Evolutionary conservation across 2,888 invertebrate genomes (phyloP).

Genomic region (Drosophila birchii): DNA sequence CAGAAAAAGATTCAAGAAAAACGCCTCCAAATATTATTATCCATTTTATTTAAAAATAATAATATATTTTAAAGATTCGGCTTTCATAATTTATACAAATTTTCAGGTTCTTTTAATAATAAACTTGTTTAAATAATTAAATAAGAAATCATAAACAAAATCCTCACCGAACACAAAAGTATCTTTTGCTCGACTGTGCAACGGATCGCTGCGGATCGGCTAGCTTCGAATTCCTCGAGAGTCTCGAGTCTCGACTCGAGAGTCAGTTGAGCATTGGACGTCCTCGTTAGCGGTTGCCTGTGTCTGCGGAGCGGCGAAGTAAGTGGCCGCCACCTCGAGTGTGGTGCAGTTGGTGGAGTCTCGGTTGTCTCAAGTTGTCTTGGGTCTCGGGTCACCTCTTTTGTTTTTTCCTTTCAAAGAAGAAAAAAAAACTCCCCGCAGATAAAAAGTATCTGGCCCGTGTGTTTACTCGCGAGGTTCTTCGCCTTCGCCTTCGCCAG

Average conservation of each 20-base stretch:
- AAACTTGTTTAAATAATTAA: not conserved
- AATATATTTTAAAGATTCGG: too few relatives aligned
- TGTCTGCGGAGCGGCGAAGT: slow-evolving; percentile 44
- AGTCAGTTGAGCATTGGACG: slow-evolving; percentile 83
- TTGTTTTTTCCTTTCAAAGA: slow-evolving; percentile 20
- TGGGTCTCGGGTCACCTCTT: slow-evolving; percentile 56
- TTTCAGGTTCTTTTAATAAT: not conserved
- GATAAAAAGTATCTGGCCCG: slow-evolving; percentile 69
- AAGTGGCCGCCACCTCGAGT: slow-evolving; percentile 34
- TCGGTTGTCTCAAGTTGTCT: slow-evolving; percentile 56
- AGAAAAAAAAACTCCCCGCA: slow-evolving; percentile 57
- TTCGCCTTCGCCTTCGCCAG: slow-evolving; percentile 73
- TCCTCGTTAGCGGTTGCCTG: slow-evolving; percentile 82
- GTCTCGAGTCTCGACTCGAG: slow-evolving; percentile 48
- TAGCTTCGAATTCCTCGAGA: slow-evolving; percentile 62
- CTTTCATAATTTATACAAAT: not conserved
- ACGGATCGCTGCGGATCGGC: slow-evolving; percentile 8
- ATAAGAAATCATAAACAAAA: not conserved
- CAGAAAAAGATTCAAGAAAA: not conserved
- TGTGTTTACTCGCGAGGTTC: slow-evolving; percentile 74
- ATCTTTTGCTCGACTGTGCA: slow-evolving; percentile 10
- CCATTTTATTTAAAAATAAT: too few relatives aligned
- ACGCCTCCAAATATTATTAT: not conserved
- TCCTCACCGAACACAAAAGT: not conserved
- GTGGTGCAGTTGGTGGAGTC: slow-evolving; percentile 54